phyloP scores from a whole-genome alignment of 2,888 invertebrate genomes.

The Hecatera dysodea region DNA sequence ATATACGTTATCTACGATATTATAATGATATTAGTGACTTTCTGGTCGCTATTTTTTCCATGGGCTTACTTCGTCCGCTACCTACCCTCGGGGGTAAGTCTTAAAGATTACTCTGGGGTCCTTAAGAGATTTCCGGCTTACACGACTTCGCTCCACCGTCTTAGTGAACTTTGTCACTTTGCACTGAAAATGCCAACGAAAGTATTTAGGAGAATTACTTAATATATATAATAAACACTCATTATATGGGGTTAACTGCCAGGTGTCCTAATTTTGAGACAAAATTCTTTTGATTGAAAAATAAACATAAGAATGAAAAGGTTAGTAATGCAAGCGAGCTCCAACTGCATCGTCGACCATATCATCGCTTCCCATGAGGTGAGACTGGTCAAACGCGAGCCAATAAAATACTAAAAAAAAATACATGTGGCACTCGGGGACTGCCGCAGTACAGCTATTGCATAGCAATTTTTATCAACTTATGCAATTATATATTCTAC shows the following conservation, averaged over 20 bases:
- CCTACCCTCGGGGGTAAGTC: constrained; percentile 63
- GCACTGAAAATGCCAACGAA: constrained; percentile 52
- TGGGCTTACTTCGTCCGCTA: constrained; percentile 23
- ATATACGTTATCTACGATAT: no score
- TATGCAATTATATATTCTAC: no score
- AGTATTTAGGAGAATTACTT: constrained; percentile 19
- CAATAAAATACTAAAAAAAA: no score
- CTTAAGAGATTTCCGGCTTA: constrained; percentile 82
- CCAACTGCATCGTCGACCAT: no score
- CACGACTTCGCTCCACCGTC: constrained; percentile 73
- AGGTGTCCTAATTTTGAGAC: not conserved
- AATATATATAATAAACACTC: constrained; percentile 1
- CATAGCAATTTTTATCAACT: no score
- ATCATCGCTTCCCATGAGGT: no score
- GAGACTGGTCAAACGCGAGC: no score
- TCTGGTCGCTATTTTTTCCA: not conserved
- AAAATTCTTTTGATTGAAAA: not conserved
- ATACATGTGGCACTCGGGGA: no score
- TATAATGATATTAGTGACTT: not conserved
- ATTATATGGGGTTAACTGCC: not conserved
- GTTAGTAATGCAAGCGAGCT: no score
- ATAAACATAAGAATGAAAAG: not conserved
- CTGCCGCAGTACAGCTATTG: no score
- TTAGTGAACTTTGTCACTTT: constrained; percentile 75
- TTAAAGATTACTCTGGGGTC: constrained; percentile 76